Base-by-base conservation (phyloP, 2,888 invertebrate genomes). In the Ectobius pallidus region DNA sequence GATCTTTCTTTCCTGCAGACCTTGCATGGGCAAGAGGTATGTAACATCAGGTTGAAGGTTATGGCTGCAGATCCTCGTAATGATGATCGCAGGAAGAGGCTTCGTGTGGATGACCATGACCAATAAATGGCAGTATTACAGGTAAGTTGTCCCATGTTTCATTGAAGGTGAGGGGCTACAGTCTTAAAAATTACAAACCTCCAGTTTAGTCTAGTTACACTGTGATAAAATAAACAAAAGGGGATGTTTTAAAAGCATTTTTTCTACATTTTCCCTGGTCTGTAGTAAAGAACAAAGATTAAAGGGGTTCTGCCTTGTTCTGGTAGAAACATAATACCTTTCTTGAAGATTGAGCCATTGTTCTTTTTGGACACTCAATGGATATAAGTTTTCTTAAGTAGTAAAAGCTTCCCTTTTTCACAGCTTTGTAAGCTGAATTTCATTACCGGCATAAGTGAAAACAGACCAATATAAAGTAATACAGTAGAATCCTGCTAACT, bases 11-110 rank as follows among this genome's bases (percentile, higher is more conserved):
- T 67, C 71, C 63, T 77, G 2, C 72, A 87, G 83, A 80, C 82
- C 34, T 81, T 97, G 61, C 95, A 97, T 81, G 96, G 95, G 11
- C 93, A 95, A 74, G 95, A 95, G 82, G 88, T 97, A 73, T 93
- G 92, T 79, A 95, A 95, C 27, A 90, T 93, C 27, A 88, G 94
- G 75, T 86, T 97, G 69, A 94, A 96, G 85, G 96, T 97, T 4
- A 85, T 96, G 83, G 92, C 94, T 81, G 96, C 97, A 0, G 96
- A 96, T 46, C 76, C 76, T 3, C 73, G 74, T 4, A 72, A 39
- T 20, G 74, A 76, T 22, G 75, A 75, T 61, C 58, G 76, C 20
- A 69, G 76, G 30, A 76, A 76, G 52, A 27, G 76, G 16, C 52
- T 74, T 11, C 63, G 71, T 2, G 63, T 74, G 70, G 76, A 76